phyloP scores from a whole-genome alignment of 1,140 invertebrate species.

The Drosophila sucinea region DNA sequence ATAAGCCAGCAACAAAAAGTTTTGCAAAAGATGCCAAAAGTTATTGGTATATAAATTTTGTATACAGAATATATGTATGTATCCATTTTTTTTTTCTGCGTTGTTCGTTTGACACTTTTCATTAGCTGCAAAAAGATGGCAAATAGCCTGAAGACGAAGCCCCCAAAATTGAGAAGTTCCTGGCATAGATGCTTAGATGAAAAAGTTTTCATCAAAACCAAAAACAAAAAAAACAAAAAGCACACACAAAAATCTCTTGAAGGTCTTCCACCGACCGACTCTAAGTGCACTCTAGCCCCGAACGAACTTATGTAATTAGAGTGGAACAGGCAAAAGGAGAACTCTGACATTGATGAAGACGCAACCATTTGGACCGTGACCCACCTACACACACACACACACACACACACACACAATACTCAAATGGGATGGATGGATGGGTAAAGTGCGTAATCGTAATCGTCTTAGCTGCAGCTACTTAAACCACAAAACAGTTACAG shows the following conservation, averaged over 20 bases:
- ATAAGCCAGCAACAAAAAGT: slow-evolving; percentile 2
- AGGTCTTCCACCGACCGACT: background rate
- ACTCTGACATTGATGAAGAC: slow-evolving; percentile 14
- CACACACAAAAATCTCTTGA: slow-evolving; percentile 26
- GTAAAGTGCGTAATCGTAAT: slow-evolving; percentile 6
- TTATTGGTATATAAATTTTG: background rate
- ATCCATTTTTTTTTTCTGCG: background rate
- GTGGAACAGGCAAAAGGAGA: background rate
- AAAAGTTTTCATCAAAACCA: slow-evolving; percentile 3
- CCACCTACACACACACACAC: too few species aligned
- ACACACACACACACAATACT: too few species aligned
- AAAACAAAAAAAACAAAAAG: too few species aligned
- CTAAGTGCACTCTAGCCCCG: background rate
- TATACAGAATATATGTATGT: slow-evolving; percentile 18
- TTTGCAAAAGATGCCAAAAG: background rate
- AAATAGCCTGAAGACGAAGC: background rate
- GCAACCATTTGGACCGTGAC: background rate
- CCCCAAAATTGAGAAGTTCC: slow-evolving; percentile 15
- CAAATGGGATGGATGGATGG: background rate
- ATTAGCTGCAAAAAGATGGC: slow-evolving; percentile 16
- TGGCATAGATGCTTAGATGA: slow-evolving; percentile 3
- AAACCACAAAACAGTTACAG: slow-evolving; percentile 15
- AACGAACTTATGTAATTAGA: slow-evolving; percentile 41
- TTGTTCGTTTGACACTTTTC: slow-evolving; percentile 40
- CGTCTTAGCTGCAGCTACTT: slow-evolving; percentile 13